Base-by-base conservation (phyloP, 2,888 invertebrate genomes). In the Melanostoma mellinum region DNA sequence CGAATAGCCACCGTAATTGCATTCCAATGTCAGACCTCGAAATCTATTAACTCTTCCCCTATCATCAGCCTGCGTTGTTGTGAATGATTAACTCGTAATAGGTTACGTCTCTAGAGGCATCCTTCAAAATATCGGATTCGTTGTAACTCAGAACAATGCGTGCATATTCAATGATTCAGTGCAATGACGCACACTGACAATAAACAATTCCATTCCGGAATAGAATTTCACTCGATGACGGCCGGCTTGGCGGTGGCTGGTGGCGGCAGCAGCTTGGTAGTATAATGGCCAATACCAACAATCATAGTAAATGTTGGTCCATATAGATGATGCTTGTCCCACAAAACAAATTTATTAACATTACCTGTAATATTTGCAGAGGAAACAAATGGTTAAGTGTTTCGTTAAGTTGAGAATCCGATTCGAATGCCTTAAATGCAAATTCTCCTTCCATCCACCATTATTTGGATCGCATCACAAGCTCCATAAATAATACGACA, bases 401-500 rank as follows among this genome's bases (percentile, higher is more conserved):
- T 76, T 58, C 35, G 52, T 46, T 61, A 65, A 33, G 48, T 35
- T 44, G 33, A 4, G 10, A 65, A 63, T 46, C 40, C 55, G 6
- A 36, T 33, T 6, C 48, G 38, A 48, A 4, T 38, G 38, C 30
- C 36, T 63, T 65, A 63, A 84, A 84, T 84, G 79, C 79, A 79
- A 79, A 79, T 79, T 58, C 53, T 46, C 33, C 40, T 65, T 65
- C 67, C 58, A 20, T 55, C 69, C 44, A 72, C 68, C 58, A 63
- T 3, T 9, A 42, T 33, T 48, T 20, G 20, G 20, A 20, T 20
- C 20, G 20, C 20, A 82, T 69, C 74, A 73, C 33, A 42, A 48
- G 86, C 87, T 86, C 88, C 90, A 89, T 89, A 90, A 89, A 89
- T 90, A 90, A 89, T 89, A 88, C 89, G 88, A 89, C 89, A 89